phyloP scores from a whole-genome alignment of 2,797 vertebrate species.

The Pteropus rufus region DNA sequence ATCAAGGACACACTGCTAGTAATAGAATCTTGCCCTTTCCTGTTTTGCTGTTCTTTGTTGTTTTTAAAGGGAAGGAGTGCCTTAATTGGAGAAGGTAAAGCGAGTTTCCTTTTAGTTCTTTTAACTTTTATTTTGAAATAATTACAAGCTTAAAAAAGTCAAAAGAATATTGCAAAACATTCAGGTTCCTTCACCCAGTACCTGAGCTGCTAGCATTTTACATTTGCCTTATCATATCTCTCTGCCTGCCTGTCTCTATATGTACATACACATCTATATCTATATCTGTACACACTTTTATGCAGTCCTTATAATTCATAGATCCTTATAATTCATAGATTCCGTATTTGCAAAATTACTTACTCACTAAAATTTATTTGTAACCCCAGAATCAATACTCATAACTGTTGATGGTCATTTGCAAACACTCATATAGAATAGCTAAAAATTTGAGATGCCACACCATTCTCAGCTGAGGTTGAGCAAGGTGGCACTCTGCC shows the following conservation, averaged over 20 bases:
- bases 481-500: background rate
- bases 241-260: background rate
- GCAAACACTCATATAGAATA: background rate
- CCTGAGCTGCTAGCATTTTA: background rate
- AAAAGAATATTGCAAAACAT: background rate
- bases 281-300: background rate
- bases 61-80: background rate
- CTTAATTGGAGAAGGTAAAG: background rate
- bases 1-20: background rate
- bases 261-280: background rate
- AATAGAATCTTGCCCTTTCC: background rate
- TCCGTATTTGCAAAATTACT: background rate
- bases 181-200: background rate
- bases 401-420: background rate
- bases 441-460: background rate
- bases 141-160: background rate
- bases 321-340: background rate
- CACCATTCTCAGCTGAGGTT: background rate
- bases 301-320: background rate
- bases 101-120: background rate
- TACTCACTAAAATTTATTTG: background rate
- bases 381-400: background rate
- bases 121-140: slow-evolving; percentile 15
- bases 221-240: background rate
- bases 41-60: background rate